A percentile compares a stretch with the other conserved stretches of the same genome.
These are phyloP conservation scores for Poicephalus gulielmi DNA, from an alignment of 2,113 vertebrate species.

Conservation along the genomic window DNA sequence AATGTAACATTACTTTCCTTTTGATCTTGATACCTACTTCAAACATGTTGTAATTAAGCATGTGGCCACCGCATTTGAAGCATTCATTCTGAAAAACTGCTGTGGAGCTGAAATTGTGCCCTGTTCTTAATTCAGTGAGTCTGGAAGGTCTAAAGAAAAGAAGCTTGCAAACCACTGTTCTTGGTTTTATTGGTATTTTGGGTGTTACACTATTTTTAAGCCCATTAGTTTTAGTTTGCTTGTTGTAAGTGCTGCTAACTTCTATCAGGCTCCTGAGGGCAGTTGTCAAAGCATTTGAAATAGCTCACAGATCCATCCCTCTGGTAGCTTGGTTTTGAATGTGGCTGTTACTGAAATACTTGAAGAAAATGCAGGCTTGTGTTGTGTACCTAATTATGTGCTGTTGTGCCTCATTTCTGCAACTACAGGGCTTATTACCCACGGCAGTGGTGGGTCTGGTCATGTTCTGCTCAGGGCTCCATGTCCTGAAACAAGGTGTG, in stretches of 20 bases:
- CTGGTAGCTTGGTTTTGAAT: background rate
- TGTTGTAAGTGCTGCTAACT: background rate
- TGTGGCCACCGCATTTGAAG: background rate
- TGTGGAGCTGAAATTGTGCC: background rate
- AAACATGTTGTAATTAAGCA: background rate
- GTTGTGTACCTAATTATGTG: background rate
- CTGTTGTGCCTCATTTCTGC: background rate
- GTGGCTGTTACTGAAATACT: background rate
- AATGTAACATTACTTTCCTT: background rate
- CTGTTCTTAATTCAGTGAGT: background rate
- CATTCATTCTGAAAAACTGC: background rate
- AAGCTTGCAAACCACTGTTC: background rate
- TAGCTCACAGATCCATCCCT: background rate
- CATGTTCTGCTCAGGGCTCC: background rate
- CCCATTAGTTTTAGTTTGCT: background rate
- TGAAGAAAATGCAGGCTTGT: background rate
- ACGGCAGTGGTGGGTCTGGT: background rate
- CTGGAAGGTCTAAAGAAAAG: background rate
- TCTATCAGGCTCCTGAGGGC: background rate
- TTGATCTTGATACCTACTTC: background rate
- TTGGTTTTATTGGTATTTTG: background rate
- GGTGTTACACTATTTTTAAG: background rate
- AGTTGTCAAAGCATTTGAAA: background rate
- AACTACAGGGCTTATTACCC: background rate
- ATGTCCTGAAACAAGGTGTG: background rate